phyloP scores from a whole-genome alignment of 64 coral and sea anemone genomes.

The Montipora capricornis region DNA sequence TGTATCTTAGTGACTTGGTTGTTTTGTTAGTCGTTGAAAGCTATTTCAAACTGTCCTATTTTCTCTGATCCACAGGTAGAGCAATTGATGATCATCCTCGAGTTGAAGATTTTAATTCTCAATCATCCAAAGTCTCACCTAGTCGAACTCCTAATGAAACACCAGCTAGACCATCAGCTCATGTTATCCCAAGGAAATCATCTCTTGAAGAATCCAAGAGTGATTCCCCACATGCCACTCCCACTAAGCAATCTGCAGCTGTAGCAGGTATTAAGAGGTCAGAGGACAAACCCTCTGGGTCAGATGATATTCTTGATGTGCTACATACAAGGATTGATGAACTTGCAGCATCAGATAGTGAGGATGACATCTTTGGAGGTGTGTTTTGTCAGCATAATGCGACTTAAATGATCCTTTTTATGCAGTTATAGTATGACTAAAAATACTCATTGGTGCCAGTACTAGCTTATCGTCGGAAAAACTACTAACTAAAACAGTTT shows the following conservation, averaged over 20 bases:
- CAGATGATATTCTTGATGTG: slow-evolving; percentile 65
- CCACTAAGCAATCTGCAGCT: not conserved
- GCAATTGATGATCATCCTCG: not conserved
- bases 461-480: too few species aligned
- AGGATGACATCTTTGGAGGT: slow-evolving; percentile 75
- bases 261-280: not conserved
- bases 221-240: not conserved
- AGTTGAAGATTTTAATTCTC: not conserved
- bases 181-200: slow-evolving; percentile 3
- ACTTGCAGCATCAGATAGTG: slow-evolving; percentile 81
- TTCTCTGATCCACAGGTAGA: not conserved
- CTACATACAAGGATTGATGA: slow-evolving; percentile 70
- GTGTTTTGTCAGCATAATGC: not conserved
- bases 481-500: too few species aligned
- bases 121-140: not conserved
- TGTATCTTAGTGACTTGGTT: not conserved
- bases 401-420: too few species aligned
- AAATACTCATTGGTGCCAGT: too few species aligned
- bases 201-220: not conserved
- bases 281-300: slow-evolving; percentile 8
- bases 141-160: not conserved
- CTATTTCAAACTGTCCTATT: not conserved
- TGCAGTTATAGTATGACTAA: too few species aligned
- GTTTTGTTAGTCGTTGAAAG: not conserved
- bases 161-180: not conserved